These are phyloP conservation scores for Typhlomys cinereus DNA, from an alignment of 2,113 vertebrate genomes.

Conservation along the genomic window DNA sequence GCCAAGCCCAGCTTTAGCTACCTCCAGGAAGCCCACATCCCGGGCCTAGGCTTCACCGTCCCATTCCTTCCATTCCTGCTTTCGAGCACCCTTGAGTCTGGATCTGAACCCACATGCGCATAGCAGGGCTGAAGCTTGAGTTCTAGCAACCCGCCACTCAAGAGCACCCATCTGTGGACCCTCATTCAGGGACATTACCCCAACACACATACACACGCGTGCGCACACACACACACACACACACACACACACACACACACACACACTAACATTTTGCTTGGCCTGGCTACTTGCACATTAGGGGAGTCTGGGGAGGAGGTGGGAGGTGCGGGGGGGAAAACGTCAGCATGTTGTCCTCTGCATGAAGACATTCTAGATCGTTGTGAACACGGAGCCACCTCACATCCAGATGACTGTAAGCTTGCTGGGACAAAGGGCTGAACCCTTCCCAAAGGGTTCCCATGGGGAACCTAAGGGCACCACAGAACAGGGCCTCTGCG, in stretches of 20 bases:
- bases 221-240: too few relatives aligned
- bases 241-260: too few relatives aligned
- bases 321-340: too few relatives aligned
- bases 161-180: background rate
- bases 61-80: background rate
- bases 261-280: fast-evolving
- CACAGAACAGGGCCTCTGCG: fast-evolving
- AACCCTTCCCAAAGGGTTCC: background rate
- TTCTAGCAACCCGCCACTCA: background rate
- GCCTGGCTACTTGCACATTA: background rate
- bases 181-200: background rate
- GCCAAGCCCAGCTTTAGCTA: background rate
- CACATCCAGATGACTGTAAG: constrained; percentile 45
- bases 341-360: background rate
- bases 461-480: background rate
- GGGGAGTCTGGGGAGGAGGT: background rate
- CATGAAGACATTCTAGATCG: background rate
- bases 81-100: background rate
- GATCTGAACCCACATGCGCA: background rate
- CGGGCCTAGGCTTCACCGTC: background rate
- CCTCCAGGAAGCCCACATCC: too few relatives aligned
- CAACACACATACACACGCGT: too few relatives aligned
- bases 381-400: constrained; percentile 6
- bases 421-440: constrained; percentile 28
- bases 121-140: background rate